Conservation (phyloP, 2,113 vertebrate genomes). For the Myrmecobius fasciatus region DNA sequence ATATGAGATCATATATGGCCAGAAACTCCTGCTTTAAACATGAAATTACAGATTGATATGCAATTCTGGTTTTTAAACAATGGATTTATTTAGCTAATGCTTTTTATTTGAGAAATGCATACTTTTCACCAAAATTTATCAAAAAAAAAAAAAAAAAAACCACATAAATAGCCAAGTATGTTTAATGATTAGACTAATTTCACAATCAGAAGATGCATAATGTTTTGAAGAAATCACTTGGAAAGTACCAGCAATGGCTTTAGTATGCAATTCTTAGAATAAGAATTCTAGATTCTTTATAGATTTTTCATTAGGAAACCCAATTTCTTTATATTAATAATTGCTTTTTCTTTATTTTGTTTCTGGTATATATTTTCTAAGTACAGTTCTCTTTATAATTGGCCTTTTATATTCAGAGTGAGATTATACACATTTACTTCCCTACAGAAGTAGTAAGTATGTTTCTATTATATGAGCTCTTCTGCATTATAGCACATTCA, state of each 20-base stretch:
- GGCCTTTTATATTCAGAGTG: slow-evolving; percentile 39
- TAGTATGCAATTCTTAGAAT: slow-evolving; percentile 68
- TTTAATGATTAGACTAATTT: slow-evolving; percentile 71
- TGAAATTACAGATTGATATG: slow-evolving; percentile 61
- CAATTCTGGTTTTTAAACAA: slow-evolving; percentile 47
- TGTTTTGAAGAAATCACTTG: slow-evolving; percentile 74
- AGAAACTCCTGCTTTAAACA: slow-evolving; percentile 64
- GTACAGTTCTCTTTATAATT: slow-evolving; percentile 59
- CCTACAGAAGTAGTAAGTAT: slow-evolving; percentile 35
- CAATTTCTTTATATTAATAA: slow-evolving; percentile 56
- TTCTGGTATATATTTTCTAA: slow-evolving; percentile 56
- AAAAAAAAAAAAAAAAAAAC: slow-evolving; percentile 41
- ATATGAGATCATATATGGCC: slow-evolving; percentile 67
- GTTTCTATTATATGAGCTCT: slow-evolving; percentile 86
- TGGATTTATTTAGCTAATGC: slow-evolving; percentile 65
- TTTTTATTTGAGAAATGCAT: slow-evolving; percentile 72
- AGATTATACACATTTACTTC: slow-evolving; percentile 38
- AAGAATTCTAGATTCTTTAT: slow-evolving; percentile 73
- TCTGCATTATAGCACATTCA: slow-evolving; percentile 81
- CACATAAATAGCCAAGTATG: slow-evolving; percentile 67
- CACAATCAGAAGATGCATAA: slow-evolving; percentile 60
- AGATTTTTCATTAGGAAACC: slow-evolving; percentile 62
- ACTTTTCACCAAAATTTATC: slow-evolving; percentile 56
- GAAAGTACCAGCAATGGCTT: slow-evolving; percentile 65
- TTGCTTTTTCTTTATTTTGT: slow-evolving; percentile 52